A percentile compares a stretch with the other conserved stretches of the same genome.
phyloP scores from a whole-genome alignment of 1,140 invertebrate species.

The Lutraria rhynchaena region DNA sequence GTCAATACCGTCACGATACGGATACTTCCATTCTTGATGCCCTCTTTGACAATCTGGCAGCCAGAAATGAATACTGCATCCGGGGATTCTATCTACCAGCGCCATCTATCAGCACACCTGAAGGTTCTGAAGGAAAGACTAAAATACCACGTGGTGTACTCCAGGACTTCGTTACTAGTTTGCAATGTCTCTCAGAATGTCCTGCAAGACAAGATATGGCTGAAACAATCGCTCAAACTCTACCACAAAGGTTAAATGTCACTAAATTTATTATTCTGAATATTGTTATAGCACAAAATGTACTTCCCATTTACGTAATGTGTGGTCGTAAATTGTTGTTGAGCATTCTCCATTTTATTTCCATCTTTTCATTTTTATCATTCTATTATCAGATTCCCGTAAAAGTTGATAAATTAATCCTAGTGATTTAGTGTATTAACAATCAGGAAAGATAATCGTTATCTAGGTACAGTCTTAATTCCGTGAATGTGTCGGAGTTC shows the following conservation, averaged over 20 bases:
- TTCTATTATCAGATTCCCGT: no score
- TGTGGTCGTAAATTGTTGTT: no score
- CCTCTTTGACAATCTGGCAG: constrained; percentile 67
- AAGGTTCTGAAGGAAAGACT: constrained; percentile 25
- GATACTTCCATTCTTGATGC: constrained; percentile 58
- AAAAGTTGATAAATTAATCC: no score
- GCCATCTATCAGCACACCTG: constrained; percentile 12
- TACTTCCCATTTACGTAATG: no score
- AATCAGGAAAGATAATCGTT: no score
- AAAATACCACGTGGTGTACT: constrained; percentile 64
- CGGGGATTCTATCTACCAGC: constrained; percentile 42
- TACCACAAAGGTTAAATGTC: constrained; percentile 63
- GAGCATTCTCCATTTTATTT: no score
- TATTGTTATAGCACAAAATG: no score
- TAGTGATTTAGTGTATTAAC: no score
- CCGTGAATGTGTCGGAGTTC: no score
- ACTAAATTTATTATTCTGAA: background rate
- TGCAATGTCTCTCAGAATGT: constrained; percentile 69
- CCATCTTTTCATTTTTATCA: no score
- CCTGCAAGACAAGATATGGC: constrained; percentile 57
- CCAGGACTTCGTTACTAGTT: constrained; percentile 63
- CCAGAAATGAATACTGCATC: constrained; percentile 62
- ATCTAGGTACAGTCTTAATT: no score
- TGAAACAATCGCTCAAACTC: constrained; percentile 60
- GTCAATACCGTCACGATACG: constrained; percentile 63